Conservation (phyloP, 92 coral and sea anemone genomes). For the Porites cylindrica region DNA sequence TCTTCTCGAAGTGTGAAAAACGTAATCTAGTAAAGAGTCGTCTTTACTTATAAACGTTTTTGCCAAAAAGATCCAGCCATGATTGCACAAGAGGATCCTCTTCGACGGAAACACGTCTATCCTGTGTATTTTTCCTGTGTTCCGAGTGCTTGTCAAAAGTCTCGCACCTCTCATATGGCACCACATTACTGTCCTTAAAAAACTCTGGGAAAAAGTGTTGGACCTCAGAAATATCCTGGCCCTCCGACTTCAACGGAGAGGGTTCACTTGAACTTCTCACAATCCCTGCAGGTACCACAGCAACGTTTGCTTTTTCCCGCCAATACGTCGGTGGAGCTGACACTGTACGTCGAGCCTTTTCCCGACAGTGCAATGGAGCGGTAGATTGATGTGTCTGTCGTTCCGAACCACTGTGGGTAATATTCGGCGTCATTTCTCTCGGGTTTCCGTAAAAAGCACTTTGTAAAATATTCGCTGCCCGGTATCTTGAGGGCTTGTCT, state of each 20-base stretch:
- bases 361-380: neutral
- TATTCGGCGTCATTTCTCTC: neutral
- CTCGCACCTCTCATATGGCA: neutral
- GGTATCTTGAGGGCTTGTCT: neutral
- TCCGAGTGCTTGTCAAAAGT: neutral
- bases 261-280: constrained; percentile 6
- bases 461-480: constrained; percentile 3
- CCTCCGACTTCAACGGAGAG: neutral
- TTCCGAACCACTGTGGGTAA: constrained; percentile 9
- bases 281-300: constrained; percentile 22
- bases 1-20: neutral
- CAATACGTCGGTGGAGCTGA: constrained; percentile 19
- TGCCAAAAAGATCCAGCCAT: constrained; percentile 44
- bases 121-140: neutral
- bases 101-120: neutral
- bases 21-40: neutral
- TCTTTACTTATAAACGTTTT: neutral
- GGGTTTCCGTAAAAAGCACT: neutral
- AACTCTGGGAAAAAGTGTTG: constrained; percentile 39
- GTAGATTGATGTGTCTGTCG: too few species aligned
- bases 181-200: constrained; percentile 19
- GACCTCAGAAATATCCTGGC: constrained; percentile 12
- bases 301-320: constrained; percentile 29
- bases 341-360: neutral
- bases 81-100: constrained; percentile 44